phyloP scores from a whole-genome alignment of 2,113 vertebrate species.

The Datnioides undecimradiatus region DNA sequence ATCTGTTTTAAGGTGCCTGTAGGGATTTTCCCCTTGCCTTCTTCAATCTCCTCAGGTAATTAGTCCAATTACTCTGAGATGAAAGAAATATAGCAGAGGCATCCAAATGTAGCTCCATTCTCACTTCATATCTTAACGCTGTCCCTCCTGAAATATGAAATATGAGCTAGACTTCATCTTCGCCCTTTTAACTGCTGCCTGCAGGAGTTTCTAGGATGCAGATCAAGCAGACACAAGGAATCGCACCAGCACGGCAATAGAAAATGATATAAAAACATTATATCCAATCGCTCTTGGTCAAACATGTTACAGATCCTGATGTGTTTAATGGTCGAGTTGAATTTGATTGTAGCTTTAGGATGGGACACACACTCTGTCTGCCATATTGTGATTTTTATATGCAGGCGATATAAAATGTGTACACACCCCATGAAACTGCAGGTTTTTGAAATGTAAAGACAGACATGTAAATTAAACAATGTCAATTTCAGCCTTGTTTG shows the following conservation, averaged over 20 bases:
- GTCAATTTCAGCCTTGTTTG: too few relatives aligned
- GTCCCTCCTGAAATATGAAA: too few relatives aligned
- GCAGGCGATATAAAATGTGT: too few relatives aligned
- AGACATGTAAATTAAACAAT: too few relatives aligned
- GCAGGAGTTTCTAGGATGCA: too few relatives aligned
- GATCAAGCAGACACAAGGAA: neutral
- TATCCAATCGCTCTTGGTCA: too few relatives aligned
- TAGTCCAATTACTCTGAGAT: slow-evolving; percentile 5
- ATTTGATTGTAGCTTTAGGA: neutral
- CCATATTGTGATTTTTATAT: neutral
- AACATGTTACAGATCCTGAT: neutral
- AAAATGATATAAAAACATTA: too few relatives aligned
- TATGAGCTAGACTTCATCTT: too few relatives aligned
- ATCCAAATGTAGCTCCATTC: neutral
- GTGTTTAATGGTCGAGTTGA: neutral
- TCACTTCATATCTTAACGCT: neutral
- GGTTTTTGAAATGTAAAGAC: too few relatives aligned
- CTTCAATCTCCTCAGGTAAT: neutral
- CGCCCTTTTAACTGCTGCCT: too few relatives aligned
- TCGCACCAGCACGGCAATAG: neutral
- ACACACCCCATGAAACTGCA: too few relatives aligned
- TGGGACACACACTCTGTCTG: neutral
- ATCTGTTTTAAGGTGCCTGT: slow-evolving; percentile 16
- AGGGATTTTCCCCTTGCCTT: slow-evolving; percentile 11
- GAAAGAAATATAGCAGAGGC: neutral